Evolutionary conservation across 2,797 vertebrate genomes (phyloP).

Genomic region (Avahi laniger): DNA sequence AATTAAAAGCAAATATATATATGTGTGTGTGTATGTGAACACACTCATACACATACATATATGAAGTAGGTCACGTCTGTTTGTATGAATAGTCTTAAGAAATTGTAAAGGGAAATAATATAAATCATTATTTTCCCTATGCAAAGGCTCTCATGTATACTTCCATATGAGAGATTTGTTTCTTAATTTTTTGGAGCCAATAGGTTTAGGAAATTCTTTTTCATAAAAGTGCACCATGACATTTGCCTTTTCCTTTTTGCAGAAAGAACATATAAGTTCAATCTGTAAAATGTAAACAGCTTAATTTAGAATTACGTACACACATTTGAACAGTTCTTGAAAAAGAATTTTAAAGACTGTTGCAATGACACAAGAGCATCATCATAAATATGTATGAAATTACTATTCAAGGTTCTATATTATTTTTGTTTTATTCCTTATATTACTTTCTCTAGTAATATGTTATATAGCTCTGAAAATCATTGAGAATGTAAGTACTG

Average conservation of each 20-base stretch:
- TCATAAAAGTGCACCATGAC: background rate
- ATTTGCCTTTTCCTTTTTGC: background rate
- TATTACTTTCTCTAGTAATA: background rate
- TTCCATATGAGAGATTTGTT: background rate
- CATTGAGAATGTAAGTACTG: background rate
- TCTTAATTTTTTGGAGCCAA: background rate
- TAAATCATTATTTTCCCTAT: background rate
- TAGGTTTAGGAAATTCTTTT: background rate
- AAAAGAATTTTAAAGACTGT: background rate
- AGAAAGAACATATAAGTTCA: background rate
- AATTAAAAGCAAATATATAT: background rate
- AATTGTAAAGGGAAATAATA: background rate
- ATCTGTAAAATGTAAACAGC: background rate
- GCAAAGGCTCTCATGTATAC: background rate
- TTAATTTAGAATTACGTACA: constrained; percentile 12
- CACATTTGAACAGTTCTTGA: background rate
- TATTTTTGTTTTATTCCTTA: background rate
- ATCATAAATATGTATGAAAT: background rate
- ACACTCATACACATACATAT: background rate
- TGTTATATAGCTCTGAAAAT: background rate
- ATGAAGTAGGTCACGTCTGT: background rate
- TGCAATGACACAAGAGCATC: background rate
- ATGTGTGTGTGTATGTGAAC: background rate
- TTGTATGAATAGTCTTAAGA: constrained; percentile 2
- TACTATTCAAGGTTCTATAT: background rate